Evolutionary conservation across 2,888 invertebrate genomes (phyloP).

Genomic region (Cosmopolites sordidus): DNA sequence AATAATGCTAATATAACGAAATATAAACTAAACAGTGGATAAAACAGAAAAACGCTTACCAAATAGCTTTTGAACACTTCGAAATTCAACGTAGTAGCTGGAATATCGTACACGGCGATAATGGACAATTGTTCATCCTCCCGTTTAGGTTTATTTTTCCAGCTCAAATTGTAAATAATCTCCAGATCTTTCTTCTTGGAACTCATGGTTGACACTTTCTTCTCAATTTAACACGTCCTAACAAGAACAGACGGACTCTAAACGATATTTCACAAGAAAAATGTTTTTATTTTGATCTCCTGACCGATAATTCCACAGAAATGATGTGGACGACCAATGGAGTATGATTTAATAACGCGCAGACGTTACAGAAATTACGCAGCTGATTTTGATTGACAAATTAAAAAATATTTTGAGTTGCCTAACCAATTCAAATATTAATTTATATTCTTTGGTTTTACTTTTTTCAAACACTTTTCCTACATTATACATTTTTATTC

Average conservation of each 20-base stretch:
- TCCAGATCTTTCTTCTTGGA: constrained; percentile 39
- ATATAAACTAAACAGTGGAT: constrained; percentile 1
- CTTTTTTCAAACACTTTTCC: too few relatives aligned
- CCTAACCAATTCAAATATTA: too few relatives aligned
- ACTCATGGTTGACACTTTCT: constrained; percentile 30
- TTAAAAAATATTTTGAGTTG: too few relatives aligned
- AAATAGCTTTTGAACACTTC: constrained; percentile 49
- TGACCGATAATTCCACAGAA: not conserved
- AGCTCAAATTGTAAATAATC: constrained; percentile 47
- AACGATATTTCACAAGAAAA: not conserved
- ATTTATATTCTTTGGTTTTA: too few relatives aligned
- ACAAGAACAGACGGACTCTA: not conserved
- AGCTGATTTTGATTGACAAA: constrained; percentile 24
- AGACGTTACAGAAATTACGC: constrained; percentile 19
- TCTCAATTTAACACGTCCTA: too few relatives aligned
- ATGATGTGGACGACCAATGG: not conserved
- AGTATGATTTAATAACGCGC: constrained; percentile 4
- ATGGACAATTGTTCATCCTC: constrained; percentile 43
- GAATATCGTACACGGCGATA: constrained; percentile 48
- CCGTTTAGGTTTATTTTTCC: constrained; percentile 43
- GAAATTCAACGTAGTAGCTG: constrained; percentile 47
- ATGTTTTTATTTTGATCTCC: not conserved
- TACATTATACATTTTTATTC: too few relatives aligned
- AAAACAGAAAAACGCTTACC: constrained; percentile 37
- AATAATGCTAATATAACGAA: not conserved